phyloP scores from a whole-genome alignment of 2,113 vertebrate genomes.

The Bubo bubo region DNA sequence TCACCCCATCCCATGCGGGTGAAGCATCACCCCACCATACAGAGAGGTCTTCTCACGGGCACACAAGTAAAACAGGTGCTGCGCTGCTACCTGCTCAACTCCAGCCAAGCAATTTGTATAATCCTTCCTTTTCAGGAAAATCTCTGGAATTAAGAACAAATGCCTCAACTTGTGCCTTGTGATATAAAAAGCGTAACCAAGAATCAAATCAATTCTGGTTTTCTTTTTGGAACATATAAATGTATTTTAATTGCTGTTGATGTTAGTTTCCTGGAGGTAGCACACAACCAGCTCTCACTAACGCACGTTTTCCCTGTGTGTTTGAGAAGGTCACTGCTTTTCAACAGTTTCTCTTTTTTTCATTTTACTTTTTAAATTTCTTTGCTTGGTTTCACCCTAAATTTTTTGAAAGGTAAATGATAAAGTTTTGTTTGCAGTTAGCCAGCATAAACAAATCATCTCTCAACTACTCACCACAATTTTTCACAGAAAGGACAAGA shows the following conservation, averaged over 20 bases:
- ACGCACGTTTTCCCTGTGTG: accelerated
- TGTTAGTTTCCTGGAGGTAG: neutral
- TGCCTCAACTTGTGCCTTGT: neutral
- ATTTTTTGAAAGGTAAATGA: neutral
- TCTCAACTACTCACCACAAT: neutral
- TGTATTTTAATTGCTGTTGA: neutral
- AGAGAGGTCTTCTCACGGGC: neutral
- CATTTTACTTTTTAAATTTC: neutral
- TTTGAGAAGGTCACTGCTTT: neutral
- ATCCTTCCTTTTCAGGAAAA: neutral
- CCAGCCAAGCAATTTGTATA: neutral
- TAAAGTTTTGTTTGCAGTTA: neutral
- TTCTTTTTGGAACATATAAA: neutral
- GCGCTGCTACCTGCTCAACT: accelerated
- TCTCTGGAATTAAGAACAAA: neutral
- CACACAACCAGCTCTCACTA: neutral
- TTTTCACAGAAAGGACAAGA: conserved; percentile 13
- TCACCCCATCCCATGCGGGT: accelerated
- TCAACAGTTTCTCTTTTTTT: neutral
- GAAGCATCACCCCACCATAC: neutral
- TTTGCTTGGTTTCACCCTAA: neutral
- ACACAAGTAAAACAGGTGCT: neutral
- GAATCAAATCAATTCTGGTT: neutral
- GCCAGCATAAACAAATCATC: neutral
- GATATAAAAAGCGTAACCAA: neutral